Evolutionary conservation across 2,113 vertebrate species (phyloP), one percentile per base, ranked within the genome.

Genomic region (Lipotes vexillifer): DNA sequence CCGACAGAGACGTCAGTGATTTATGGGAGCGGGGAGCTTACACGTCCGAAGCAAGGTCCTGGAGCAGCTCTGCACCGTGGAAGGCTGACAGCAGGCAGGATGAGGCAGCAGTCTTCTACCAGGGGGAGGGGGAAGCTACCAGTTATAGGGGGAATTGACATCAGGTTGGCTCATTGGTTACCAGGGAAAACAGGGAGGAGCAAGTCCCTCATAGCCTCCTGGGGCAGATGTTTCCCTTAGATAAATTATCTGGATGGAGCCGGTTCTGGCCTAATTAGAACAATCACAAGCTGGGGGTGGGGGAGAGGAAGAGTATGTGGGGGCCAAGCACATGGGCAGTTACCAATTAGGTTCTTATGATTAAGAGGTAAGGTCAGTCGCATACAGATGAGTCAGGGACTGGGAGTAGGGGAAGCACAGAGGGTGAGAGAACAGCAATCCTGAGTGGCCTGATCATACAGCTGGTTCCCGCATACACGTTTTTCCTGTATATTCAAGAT

Each of bases 321-420:
- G 46, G 33, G 18, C 20, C 33, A 55, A 25, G 52, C 2, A 27
- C 31, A n/a, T 13, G 13, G 77, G 33, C 52, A 57, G 14, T 36
- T 80, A 66, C 52, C 33, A 13, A 13, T 25, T 36, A 33, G 49
- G 49, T 11, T 80, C 52, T 57, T 57, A 1, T 13, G 46, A 78
- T 78, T 52, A n/a, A 55, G 33, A 36, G 21, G 52, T 2, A 9
- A 36, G 29, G 13, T 57, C 49, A 80, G 21, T 52, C 31, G 21
- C 20, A 4, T 17, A 25, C 4, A n/a, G 46, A n/a, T n/a, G n/a
- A 36, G 49, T 13, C 52, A 57, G 77, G 12, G 49, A 36, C 77
- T 36, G 7, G 49, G 33, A 52, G 21, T n/a, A 15, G 33, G 8
- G 33, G 49, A 3, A 2, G 3, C 5, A 4, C 4, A 2, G 77